Evolutionary conservation across 2,113 vertebrate species (phyloP).

Genomic region (Galeopterus variegatus): DNA sequence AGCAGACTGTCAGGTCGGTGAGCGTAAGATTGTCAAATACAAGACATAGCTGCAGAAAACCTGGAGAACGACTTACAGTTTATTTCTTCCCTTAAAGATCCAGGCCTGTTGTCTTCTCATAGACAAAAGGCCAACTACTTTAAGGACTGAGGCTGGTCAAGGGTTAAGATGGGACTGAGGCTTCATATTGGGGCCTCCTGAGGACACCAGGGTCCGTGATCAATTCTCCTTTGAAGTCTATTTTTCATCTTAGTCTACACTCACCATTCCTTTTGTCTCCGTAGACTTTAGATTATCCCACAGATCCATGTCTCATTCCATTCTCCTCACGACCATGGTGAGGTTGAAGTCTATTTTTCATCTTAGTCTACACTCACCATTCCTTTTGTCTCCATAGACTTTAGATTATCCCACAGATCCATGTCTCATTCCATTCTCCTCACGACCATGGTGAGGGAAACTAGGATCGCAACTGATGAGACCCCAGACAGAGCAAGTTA

Average conservation of each 20-base stretch:
- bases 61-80: slow-evolving; percentile 77
- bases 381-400: neutral
- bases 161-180: neutral
- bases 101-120: slow-evolving; percentile 56
- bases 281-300: neutral
- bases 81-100: slow-evolving; percentile 75
- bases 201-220: neutral
- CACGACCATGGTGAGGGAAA: neutral
- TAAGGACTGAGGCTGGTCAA: neutral
- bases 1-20: slow-evolving; percentile 83
- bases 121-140: slow-evolving; percentile 72
- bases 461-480: neutral
- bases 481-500: neutral
- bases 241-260: neutral
- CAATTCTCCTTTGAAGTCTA: neutral
- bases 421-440: neutral
- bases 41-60: slow-evolving; percentile 78
- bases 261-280: neutral
- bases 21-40: slow-evolving; percentile 76
- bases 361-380: neutral
- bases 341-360: neutral
- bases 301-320: neutral
- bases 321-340: neutral
- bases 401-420: neutral
- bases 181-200: neutral